Conservation (phyloP, 1,140 invertebrate species). For the Helicoverpa armigera region DNA sequence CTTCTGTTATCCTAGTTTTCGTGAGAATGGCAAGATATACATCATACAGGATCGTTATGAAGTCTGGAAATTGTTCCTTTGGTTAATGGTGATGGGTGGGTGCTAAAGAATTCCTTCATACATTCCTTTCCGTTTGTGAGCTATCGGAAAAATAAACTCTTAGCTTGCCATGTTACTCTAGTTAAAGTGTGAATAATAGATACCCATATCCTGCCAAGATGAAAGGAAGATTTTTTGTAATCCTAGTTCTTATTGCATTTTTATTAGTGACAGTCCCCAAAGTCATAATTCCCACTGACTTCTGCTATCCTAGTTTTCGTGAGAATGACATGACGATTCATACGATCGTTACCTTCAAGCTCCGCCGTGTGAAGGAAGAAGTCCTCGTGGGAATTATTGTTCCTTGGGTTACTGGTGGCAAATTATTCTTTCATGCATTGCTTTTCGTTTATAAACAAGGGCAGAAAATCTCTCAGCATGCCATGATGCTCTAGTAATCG, state of each 20-base stretch:
- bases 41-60: too few species aligned
- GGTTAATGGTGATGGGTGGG: too few species aligned
- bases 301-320: conserved; percentile 19
- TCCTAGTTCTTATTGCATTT: not conserved
- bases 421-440: too few species aligned
- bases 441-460: too few species aligned
- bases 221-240: not conserved
- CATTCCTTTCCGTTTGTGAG: not conserved
- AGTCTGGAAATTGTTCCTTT: too few species aligned
- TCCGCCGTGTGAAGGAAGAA: not conserved
- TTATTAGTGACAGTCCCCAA: not conserved
- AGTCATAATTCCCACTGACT: not conserved
- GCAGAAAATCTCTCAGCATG: too few species aligned
- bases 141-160: not conserved
- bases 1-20: conserved; percentile 9
- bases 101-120: too few species aligned
- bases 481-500: too few species aligned
- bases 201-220: too few species aligned
- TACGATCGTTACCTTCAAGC: not conserved
- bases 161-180: not conserved
- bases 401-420: too few species aligned
- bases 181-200: not conserved
- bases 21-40: not conserved
- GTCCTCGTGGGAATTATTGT: too few species aligned
- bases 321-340: not conserved